Conservation (phyloP, 2,888 invertebrate genomes). For the Schizotus pectinicornis region DNA sequence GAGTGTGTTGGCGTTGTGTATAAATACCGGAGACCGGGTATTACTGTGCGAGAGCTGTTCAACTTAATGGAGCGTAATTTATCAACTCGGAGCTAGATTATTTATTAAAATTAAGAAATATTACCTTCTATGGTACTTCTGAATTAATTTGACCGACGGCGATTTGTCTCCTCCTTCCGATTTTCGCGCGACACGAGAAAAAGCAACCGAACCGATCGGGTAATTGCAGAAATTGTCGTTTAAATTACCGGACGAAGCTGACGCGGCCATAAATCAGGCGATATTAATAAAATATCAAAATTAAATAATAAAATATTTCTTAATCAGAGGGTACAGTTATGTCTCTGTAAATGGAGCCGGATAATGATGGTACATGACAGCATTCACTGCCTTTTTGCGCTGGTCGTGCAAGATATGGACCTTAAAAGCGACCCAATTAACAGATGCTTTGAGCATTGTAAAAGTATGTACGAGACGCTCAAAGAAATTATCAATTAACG, state of each 20-base stretch:
- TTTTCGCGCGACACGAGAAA: too few species aligned
- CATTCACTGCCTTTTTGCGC: slow-evolving; percentile 26
- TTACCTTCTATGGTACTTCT: too few species aligned
- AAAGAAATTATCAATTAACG: slow-evolving; percentile 42
- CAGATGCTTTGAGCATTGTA: slow-evolving; percentile 40
- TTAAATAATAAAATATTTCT: slow-evolving; percentile 33
- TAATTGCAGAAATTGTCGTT: background rate
- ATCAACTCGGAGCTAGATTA: slow-evolving; percentile 7
- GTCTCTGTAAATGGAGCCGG: slow-evolving; percentile 43
- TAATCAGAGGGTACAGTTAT: slow-evolving; percentile 38
- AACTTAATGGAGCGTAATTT: slow-evolving; percentile 24
- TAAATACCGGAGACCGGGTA: slow-evolving; percentile 1
- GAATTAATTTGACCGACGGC: too few species aligned
- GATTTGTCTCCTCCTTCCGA: too few species aligned
- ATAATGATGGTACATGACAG: slow-evolving; percentile 41
- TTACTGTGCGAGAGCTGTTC: slow-evolving; percentile 24
- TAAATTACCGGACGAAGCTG: background rate
- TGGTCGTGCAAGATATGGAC: slow-evolving; percentile 20
- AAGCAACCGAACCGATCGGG: too few species aligned
- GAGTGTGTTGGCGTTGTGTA: slow-evolving; percentile 25
- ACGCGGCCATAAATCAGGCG: slow-evolving; percentile 5
- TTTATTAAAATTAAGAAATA: too few species aligned
- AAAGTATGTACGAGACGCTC: slow-evolving; percentile 34
- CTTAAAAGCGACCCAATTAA: slow-evolving; percentile 38
- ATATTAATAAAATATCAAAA: slow-evolving; percentile 19